Evolutionary conservation across 2,888 invertebrate species (phyloP), one percentile per base, ranked within the genome.

Genomic region (Keiferia lycopersicella): DNA sequence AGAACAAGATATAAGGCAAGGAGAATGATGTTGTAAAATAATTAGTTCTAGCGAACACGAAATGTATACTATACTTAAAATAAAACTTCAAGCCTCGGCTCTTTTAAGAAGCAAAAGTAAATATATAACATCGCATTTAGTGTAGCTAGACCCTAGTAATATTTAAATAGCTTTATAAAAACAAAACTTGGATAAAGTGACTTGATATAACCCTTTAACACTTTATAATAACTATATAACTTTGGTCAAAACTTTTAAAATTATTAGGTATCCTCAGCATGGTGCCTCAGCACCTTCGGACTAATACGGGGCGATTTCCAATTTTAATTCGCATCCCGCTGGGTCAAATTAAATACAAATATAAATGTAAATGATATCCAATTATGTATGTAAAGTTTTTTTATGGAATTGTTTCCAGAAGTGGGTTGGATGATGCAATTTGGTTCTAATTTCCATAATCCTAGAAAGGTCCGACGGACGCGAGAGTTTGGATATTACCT

Each of bases 381-480:
- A 41, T 60, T 60, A 45, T 45, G 26, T 50, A 64, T 58, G 62
- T 64, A 50, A 64, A 64, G 48, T 62, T 62, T 39, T 12, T 59
- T 58, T 61, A 61, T 61, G 45, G 57, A 64, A 38, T 41, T 61
- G 53, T 64, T 45, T 61, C 53, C 64, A 64, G 53, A 61, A 16
- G 60, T 57, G 51, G 61, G 11, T 16, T n/a, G 61, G 39, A n/a
- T 64, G 39, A n/a, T 64, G 64, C 61, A 64, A 18, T 48, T 34
- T 20, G 39, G 45, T 30, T 53, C 30, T 10, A 38, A 79, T 81
- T 79, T 76, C 72, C 80, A 81, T 81, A 83, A 80, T 79, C 78
- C 45, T 60, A 4, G 7, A n/a, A 14, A 41, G 45, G 39, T n/a
- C 30, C 50, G 34, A 11, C 50, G 34, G 3, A 30, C 26, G 16